phyloP scores from a whole-genome alignment of 35 echinoderm and acorn worm genomes.

The Patiria miniata region DNA sequence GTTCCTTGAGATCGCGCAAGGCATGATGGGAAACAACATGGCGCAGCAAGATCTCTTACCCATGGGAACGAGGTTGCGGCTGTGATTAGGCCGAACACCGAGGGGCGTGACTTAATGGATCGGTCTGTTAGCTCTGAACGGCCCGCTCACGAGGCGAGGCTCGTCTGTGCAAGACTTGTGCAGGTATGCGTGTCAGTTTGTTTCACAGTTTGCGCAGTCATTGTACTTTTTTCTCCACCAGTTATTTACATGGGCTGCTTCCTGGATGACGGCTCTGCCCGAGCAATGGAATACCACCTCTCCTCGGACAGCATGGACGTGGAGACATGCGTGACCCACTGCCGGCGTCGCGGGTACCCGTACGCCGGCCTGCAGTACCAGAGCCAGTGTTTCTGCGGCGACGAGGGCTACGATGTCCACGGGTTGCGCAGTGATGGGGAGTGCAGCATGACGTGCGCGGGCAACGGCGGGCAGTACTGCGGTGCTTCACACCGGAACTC shows the following conservation, averaged over 20 bases:
- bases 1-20: no score
- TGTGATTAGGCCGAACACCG: no score
- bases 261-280: conserved; percentile 4
- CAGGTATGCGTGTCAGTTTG: neutral
- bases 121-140: no score
- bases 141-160: no score
- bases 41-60: no score
- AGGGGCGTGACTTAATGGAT: no score
- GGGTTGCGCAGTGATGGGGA: conserved; percentile 27
- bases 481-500: conserved; percentile 38
- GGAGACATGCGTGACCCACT: conserved; percentile 25
- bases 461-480: conserved; percentile 23
- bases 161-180: neutral
- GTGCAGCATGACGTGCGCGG: conserved; percentile 30
- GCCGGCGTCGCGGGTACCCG: conserved; percentile 52
- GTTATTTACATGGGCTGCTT: conserved; percentile 50
- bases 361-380: conserved; percentile 47
- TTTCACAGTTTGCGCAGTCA: neutral
- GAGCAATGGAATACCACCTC: conserved; percentile 10
- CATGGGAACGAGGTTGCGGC: no score
- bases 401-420: conserved; percentile 39
- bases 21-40: no score
- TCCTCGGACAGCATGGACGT: conserved; percentile 25
- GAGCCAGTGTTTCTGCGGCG: conserved; percentile 37
- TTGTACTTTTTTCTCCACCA: neutral